Evolutionary conservation across 2,888 invertebrate species (phyloP).

Genomic region (Polydrusus pterygomalis): DNA sequence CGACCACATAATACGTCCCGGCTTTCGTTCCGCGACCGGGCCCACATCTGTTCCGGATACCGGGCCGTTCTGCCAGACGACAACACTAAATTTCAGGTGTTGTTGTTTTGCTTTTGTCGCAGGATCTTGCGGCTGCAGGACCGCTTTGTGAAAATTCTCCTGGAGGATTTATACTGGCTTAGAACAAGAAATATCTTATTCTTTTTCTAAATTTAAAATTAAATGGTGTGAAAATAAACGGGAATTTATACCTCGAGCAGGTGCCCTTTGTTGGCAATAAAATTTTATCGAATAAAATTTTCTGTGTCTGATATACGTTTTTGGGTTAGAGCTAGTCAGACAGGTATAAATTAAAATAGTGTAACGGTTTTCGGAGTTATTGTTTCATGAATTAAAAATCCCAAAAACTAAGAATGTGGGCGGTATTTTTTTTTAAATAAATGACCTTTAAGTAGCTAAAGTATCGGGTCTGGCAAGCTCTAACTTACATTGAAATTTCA

Average conservation of each 20-base stretch:
- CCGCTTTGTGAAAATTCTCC: constrained; percentile 11
- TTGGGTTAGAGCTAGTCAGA: no score
- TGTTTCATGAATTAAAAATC: no score
- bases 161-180: constrained; percentile 14
- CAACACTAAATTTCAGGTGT: constrained; percentile 36
- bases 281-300: no score
- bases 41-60: constrained; percentile 35
- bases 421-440: no score
- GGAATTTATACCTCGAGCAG: not conserved
- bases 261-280: not conserved
- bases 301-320: no score
- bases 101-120: constrained; percentile 37
- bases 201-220: constrained; percentile 8
- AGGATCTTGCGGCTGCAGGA: constrained; percentile 12
- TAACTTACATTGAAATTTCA: no score
- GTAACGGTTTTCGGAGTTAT: no score
- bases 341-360: no score
- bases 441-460: no score
- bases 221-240: constrained; percentile 20
- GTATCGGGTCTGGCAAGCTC: no score
- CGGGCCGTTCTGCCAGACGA: constrained; percentile 29
- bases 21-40: constrained; percentile 33
- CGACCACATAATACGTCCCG: constrained; percentile 31
- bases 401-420: no score
- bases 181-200: not conserved